Evolutionary conservation across 2,797 vertebrate species (phyloP), one percentile per base, ranked within the genome.

Genomic region (Squalus acanthias): DNA sequence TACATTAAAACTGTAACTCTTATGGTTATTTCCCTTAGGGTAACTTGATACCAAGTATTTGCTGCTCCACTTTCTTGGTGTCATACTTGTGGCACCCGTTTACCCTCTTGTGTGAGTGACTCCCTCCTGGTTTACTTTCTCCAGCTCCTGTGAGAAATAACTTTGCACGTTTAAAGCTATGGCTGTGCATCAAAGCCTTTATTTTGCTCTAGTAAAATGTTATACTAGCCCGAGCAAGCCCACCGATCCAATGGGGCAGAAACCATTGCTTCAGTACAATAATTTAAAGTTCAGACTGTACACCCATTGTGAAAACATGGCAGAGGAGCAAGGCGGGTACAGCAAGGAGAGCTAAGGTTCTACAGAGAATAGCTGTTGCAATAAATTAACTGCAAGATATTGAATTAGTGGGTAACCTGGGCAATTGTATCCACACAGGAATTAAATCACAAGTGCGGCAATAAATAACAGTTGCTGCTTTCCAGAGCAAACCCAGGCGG

Each of bases 391-490:
- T 95, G 94, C 46, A 74, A 57, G 70, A 53, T 95, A 95, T 95
- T 76, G 29, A 95, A 95, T 95, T 95, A 74, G 94, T 76, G 46
- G 70, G 50, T 95, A 95, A 95, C 94, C 94, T 74, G 94, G 50
- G 94, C 94, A 95, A 76, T 95, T 74, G 70, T 57, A 60, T 74
- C 94, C 94, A 74, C 53, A 60, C 53, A 76, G 69, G 70, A 95
- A 95, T 95, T 57, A 33, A 95, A 95, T 95, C 70, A 50, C 94
- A 95, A 95, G 53, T 57, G 70, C 10, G 33, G 50, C 94, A 76
- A 95, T 74, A 76, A 95, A 74, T 76, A 76, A 76, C 69, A 67
- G 65, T 93, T 93, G 63, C 63, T 22, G 2, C 65, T 69, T 93
- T 22, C 91, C 91, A 93, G n/a, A 69, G 65, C n/a, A 93, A 69